phyloP scores from a whole-genome alignment of 2,113 vertebrate species.

The Megaptera novaeangliae region DNA sequence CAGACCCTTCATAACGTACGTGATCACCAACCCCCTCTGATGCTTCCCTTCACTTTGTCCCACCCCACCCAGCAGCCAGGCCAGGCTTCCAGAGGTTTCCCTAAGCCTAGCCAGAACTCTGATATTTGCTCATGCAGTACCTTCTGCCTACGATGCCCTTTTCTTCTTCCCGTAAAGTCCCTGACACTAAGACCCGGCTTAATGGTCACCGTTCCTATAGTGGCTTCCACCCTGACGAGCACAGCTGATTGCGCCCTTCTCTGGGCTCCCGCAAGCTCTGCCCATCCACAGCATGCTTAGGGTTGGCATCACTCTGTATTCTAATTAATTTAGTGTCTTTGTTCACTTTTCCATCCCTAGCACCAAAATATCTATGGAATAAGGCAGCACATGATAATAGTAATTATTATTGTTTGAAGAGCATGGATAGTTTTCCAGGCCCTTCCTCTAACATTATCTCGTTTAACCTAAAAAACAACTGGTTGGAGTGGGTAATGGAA shows the following conservation, averaged over 20 bases:
- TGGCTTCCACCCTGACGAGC: neutral
- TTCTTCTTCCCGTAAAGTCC: neutral
- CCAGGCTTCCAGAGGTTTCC: neutral
- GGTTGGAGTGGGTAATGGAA: neutral
- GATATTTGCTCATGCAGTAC: neutral
- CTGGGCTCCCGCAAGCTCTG: neutral
- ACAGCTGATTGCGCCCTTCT: neutral
- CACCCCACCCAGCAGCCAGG: neutral
- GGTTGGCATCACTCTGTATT: neutral
- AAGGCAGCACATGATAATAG: neutral
- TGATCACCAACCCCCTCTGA: neutral
- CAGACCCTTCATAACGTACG: neutral
- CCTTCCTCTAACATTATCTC: neutral
- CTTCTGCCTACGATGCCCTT: neutral
- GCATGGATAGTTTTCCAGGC: neutral
- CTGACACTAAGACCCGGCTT: neutral
- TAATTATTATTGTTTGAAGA: neutral
- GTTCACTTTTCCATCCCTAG: neutral
- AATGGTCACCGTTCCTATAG: neutral
- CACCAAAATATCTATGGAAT: neutral
- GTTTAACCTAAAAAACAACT: neutral
- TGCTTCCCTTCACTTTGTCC: neutral
- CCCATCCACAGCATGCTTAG: neutral
- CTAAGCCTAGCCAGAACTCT: neutral
- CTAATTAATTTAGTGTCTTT: neutral